phyloP scores from a whole-genome alignment of 2,888 invertebrate genomes.

The Agrypnus murinus region DNA sequence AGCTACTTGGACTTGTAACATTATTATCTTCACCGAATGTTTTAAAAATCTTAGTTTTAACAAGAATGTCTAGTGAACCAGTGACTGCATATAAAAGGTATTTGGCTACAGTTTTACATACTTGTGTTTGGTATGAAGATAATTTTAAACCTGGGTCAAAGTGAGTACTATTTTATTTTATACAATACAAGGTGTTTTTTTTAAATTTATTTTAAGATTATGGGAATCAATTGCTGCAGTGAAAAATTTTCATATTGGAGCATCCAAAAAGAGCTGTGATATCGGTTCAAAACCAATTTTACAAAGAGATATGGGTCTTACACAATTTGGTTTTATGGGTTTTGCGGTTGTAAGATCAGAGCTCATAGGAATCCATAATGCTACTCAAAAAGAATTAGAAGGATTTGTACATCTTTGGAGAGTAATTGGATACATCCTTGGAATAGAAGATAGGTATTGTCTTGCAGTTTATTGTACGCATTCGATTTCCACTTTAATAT shows the following conservation, averaged over 20 bases:
- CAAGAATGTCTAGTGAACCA: constrained; percentile 80
- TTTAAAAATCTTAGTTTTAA: constrained; percentile 80
- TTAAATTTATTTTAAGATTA: constrained; percentile 73
- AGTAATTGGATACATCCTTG: constrained; percentile 86
- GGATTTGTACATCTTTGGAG: constrained; percentile 90
- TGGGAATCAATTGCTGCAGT: constrained; percentile 82
- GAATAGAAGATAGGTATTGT: constrained; percentile 86
- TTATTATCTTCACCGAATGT: constrained; percentile 86
- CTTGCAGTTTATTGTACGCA: too few species aligned
- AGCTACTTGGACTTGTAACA: constrained; percentile 84
- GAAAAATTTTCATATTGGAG: constrained; percentile 79
- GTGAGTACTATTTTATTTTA: constrained; percentile 68
- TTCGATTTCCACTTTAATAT: too few species aligned
- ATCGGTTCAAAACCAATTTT: constrained; percentile 76
- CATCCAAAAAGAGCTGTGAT: constrained; percentile 73
- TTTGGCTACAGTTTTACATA: constrained; percentile 85
- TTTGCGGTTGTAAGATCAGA: constrained; percentile 78
- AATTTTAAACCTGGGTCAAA: constrained; percentile 77
- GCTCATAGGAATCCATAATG: constrained; percentile 78
- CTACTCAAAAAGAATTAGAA: constrained; percentile 79
- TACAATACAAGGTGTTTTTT: not conserved
- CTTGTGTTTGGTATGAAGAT: constrained; percentile 84
- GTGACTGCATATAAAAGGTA: constrained; percentile 85
- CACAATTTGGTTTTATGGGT: constrained; percentile 92
- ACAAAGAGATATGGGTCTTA: constrained; percentile 89